phyloP scores from a whole-genome alignment of 2,113 vertebrate genomes.

The Chloebia gouldiae region DNA sequence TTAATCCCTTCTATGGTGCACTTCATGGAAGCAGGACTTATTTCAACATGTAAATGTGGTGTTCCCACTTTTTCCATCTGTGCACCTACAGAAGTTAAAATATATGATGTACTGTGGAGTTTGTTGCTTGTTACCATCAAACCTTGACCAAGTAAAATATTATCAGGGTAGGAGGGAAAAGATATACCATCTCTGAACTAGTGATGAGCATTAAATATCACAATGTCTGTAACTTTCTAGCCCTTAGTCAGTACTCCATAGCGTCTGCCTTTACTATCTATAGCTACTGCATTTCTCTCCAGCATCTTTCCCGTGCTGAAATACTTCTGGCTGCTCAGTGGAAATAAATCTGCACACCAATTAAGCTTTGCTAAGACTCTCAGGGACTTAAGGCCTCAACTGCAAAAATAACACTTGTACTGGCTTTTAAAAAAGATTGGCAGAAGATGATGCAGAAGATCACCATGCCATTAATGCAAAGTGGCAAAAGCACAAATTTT shows the following conservation, averaged over 20 bases:
- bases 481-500: neutral
- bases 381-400: neutral
- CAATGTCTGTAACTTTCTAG: neutral
- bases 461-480: neutral
- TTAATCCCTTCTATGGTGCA: neutral
- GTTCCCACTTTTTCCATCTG: neutral
- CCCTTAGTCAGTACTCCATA: neutral
- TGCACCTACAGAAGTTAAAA: neutral
- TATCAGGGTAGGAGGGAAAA: neutral
- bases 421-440: neutral
- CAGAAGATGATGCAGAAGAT: neutral
- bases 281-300: neutral
- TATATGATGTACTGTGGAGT: neutral
- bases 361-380: neutral
- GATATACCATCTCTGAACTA: neutral
- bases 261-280: neutral
- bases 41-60: neutral
- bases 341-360: conserved; percentile 4
- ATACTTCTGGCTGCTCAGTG: neutral
- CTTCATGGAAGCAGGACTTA: neutral
- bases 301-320: neutral
- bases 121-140: neutral
- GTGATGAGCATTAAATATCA: neutral
- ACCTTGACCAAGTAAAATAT: neutral
- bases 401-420: neutral